These are phyloP conservation scores for Morinoia aosen DNA, from an alignment of 2,888 invertebrate genomes.

Conservation along the genomic window DNA sequence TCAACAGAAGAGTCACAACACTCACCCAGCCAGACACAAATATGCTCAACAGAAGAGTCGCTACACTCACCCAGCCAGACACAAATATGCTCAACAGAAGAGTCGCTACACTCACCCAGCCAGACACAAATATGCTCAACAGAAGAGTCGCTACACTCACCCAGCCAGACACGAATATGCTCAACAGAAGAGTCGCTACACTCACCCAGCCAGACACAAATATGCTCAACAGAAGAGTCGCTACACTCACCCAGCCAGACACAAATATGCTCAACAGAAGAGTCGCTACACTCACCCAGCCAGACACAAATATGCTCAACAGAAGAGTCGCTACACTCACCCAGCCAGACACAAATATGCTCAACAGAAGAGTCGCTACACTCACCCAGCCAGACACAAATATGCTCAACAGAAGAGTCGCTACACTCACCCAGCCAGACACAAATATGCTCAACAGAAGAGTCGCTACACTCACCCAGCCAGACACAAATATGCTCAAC, in stretches of 20 bases:
- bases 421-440: neutral
- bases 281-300: conserved; percentile 77
- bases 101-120: neutral
- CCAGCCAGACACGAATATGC: no score
- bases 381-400: conserved; percentile 77
- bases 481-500: neutral
- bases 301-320: conserved; percentile 73
- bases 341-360: neutral
- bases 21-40: neutral
- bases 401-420: no score
- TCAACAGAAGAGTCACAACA: neutral
- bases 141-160: conserved; percentile 72
- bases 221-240: neutral
- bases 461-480: no score
- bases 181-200: neutral
- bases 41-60: neutral
- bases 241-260: neutral
- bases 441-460: neutral
- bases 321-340: neutral
- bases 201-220: neutral
- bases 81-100: neutral
- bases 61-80: neutral
- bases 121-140: neutral
- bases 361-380: conserved; percentile 74
- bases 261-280: neutral